These are phyloP conservation scores for Sphenopsis melanotis DNA, from an alignment of 2,797 vertebrate genomes.

Conservation along the genomic window DNA sequence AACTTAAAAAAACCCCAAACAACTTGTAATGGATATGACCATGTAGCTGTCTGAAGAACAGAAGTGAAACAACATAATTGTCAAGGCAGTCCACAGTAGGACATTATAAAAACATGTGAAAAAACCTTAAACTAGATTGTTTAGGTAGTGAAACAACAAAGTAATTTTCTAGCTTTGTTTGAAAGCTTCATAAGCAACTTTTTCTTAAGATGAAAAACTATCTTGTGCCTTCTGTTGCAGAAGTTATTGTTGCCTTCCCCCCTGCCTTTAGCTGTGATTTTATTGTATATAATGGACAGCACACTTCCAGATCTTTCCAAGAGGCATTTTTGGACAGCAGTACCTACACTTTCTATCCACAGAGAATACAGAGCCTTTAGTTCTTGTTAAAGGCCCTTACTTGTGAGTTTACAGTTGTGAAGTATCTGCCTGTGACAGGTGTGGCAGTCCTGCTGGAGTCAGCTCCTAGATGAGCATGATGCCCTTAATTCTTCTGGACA, in stretches of 20 bases:
- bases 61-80: background rate
- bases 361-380: background rate
- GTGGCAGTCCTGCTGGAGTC: background rate
- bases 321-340: background rate
- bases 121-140: background rate
- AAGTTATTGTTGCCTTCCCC: background rate
- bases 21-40: background rate
- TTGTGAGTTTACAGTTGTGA: background rate
- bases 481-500: rapidly evolving
- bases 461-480: background rate
- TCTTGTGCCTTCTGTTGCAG: background rate
- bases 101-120: background rate
- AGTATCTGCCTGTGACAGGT: background rate
- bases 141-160: background rate
- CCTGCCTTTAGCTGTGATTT: background rate
- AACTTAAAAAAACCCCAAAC: background rate
- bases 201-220: background rate
- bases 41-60: background rate
- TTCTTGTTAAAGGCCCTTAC: background rate
- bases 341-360: background rate
- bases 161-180: background rate
- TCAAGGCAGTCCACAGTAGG: background rate
- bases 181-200: background rate
- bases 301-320: background rate
- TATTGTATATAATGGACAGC: background rate